These are phyloP conservation scores for Sphaerophoria rueppellii DNA, from an alignment of 2,888 invertebrate species.

Conservation along the genomic window DNA sequence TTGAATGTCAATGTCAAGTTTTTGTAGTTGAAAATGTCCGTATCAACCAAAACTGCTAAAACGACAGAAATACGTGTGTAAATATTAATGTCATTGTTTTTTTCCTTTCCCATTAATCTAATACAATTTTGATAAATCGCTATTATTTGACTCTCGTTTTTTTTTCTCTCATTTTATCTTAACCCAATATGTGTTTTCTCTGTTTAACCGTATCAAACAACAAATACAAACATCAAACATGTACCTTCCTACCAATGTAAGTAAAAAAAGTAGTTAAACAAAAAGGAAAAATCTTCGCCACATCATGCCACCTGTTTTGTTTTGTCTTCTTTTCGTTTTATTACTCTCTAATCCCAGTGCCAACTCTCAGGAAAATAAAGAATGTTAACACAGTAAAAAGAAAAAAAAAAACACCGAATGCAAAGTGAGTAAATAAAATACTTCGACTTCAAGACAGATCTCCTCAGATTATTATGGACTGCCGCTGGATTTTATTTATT, in stretches of 20 bases:
- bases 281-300: background rate
- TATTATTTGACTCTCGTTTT: conserved; percentile 26
- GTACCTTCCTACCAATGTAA: background rate
- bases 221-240: conserved; percentile 22
- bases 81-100: background rate
- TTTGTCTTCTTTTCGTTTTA: background rate
- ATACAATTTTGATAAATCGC: conserved; percentile 11
- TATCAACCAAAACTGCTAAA: no score
- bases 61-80: no score
- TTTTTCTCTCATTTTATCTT: background rate
- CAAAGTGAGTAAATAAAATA: conserved; percentile 49
- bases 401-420: conserved; percentile 33
- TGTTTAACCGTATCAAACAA: conserved; percentile 26
- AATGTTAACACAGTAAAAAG: background rate
- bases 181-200: conserved; percentile 22
- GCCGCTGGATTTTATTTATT: conserved; percentile 9
- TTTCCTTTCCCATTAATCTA: background rate
- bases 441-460: conserved; percentile 1
- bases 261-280: background rate
- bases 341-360: conserved; percentile 26
- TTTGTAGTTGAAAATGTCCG: no score
- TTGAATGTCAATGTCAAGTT: no score
- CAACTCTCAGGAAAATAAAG: conserved; percentile 13
- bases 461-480: conserved; percentile 45
- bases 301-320: conserved; percentile 31